Percentiles rank a stretch among this genome's conserved stretches.
Conservation (phyloP, 2,888 invertebrate genomes). For the Lamellibrachia satsuma region DNA sequence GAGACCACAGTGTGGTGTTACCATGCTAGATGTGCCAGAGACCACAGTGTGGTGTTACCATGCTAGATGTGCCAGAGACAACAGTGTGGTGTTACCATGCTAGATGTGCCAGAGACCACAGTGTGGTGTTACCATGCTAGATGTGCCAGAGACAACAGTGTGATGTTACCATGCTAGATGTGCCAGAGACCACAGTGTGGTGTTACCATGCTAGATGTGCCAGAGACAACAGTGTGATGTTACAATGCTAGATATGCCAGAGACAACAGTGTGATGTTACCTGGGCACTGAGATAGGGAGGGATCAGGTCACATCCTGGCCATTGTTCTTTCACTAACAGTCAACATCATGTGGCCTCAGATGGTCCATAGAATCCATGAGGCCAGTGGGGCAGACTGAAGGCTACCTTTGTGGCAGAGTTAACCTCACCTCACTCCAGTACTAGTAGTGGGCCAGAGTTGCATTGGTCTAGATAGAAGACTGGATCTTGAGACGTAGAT, state of each 20-base stretch:
- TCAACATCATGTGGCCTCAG: neutral
- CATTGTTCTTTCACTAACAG: neutral
- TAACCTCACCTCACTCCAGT: neutral
- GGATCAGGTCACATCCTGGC: neutral
- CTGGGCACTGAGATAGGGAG: neutral
- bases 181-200: no score
- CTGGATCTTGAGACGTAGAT: neutral
- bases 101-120: no score
- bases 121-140: no score
- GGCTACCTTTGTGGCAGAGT: neutral
- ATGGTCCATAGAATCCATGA: neutral
- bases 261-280: neutral
- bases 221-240: neutral
- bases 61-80: no score
- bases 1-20: no score
- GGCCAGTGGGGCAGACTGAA: neutral
- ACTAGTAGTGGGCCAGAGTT: neutral
- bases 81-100: no score
- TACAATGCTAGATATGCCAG: neutral
- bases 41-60: no score
- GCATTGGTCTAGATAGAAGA: neutral
- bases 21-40: no score
- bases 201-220: no score
- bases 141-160: no score
- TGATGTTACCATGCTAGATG: no score